These are phyloP conservation scores for Sepiola atlantica DNA, from an alignment of 2,888 invertebrate genomes.

Conservation along the genomic window DNA sequence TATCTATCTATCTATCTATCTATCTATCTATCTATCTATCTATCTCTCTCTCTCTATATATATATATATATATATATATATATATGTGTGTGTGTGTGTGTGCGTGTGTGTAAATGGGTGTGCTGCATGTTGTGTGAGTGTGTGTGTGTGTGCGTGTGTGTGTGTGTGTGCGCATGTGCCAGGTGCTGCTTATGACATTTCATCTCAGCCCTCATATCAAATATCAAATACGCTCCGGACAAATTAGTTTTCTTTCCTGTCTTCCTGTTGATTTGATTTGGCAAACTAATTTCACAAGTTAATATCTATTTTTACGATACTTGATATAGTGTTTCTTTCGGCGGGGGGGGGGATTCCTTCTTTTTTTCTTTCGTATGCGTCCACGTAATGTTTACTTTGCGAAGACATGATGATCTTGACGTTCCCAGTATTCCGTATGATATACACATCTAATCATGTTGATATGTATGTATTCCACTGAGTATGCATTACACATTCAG, in stretches of 20 bases:
- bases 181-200: not conserved
- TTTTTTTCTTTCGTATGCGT: not conserved
- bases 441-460: too few relatives aligned
- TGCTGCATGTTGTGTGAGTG: too few relatives aligned
- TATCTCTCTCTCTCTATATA: too few relatives aligned
- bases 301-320: slow-evolving; percentile 17
- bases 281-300: slow-evolving; percentile 8
- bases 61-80: too few relatives aligned
- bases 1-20: too few relatives aligned
- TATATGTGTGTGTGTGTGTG: not conserved
- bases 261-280: not conserved
- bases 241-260: slow-evolving; percentile 7
- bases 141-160: too few relatives aligned
- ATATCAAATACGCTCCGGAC: not conserved
- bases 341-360: not conserved
- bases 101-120: not conserved
- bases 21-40: too few relatives aligned
- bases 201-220: not conserved
- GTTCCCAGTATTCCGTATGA: too few relatives aligned
- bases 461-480: not conserved
- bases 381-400: not conserved
- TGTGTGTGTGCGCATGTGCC: too few relatives aligned
- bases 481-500: not conserved
- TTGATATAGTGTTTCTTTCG: not conserved
- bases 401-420: too few relatives aligned